A percentile compares a stretch with the other conserved stretches of the same genome.
phyloP scores from a whole-genome alignment of 2,797 vertebrate species.

The Melanotaenia nigrans region DNA sequence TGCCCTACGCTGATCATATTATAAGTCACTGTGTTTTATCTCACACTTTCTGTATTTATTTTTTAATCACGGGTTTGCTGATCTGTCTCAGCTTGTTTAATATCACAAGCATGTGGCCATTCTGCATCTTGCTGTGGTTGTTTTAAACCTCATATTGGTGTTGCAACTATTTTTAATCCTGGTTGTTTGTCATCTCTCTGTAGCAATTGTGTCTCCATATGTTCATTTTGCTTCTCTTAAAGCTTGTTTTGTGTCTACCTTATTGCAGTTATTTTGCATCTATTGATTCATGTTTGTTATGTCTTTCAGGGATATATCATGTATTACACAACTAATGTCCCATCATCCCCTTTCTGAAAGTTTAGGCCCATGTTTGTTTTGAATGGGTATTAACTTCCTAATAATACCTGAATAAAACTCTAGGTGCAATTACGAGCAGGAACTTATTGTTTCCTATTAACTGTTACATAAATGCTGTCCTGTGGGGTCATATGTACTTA shows the following conservation, averaged over 20 bases:
- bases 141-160: not conserved
- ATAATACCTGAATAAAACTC: not conserved
- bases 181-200: not conserved
- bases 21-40: not conserved
- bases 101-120: not conserved
- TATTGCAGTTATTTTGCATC: not conserved
- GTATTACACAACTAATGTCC: not conserved
- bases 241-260: not conserved
- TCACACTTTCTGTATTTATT: not conserved
- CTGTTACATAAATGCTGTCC: not conserved
- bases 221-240: not conserved
- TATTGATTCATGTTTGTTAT: not conserved
- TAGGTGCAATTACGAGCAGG: not conserved
- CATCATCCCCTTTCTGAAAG: not conserved
- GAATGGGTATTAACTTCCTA: too few species aligned
- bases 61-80: not conserved
- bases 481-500: conserved; percentile 54
- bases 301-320: not conserved
- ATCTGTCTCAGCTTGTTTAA: not conserved
- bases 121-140: not conserved
- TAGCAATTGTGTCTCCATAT: not conserved
- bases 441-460: not conserved
- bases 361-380: not conserved
- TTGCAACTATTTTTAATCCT: not conserved
- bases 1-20: not conserved